These are phyloP conservation scores for Macropodus opercularis DNA, from an alignment of 2,797 vertebrate genomes.

Conservation along the genomic window DNA sequence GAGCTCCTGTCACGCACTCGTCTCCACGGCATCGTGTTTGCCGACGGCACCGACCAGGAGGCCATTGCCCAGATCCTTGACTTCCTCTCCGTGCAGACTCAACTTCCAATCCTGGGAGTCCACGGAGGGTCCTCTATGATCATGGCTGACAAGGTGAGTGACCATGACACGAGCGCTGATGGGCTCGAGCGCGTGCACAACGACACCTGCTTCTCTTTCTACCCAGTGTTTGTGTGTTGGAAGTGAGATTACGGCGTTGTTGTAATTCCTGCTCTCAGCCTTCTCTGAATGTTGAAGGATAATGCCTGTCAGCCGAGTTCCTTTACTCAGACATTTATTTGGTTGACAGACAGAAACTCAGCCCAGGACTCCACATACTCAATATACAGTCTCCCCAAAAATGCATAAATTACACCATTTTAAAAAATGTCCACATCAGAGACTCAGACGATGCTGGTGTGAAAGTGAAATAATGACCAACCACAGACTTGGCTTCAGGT, in stretches of 20 bases:
- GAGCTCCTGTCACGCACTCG: conserved; percentile 95
- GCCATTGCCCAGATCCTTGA: conserved; percentile 98
- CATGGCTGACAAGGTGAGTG: conserved; percentile 98
- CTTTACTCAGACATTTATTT: conserved; percentile 14
- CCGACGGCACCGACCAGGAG: conserved; percentile 97
- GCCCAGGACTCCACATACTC: conserved; percentile 13
- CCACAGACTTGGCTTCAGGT: not conserved
- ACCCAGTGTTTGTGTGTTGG: conserved; percentile 24
- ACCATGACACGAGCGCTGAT: not conserved
- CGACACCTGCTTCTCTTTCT: conserved; percentile 8
- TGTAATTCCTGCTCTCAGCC: conserved; percentile 23
- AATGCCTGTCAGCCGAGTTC: conserved; percentile 7
- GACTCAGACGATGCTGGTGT: not conserved
- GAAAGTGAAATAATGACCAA: conserved; percentile 3
- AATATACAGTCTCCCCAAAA: not conserved
- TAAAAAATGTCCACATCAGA: not conserved
- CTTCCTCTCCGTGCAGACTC: conserved; percentile 98
- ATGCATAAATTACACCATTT: not conserved
- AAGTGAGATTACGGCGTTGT: conserved; percentile 18
- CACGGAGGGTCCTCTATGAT: conserved; percentile 98
- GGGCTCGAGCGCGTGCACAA: not conserved
- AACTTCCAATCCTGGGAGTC: conserved; percentile 95
- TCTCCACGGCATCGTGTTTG: conserved; percentile 96
- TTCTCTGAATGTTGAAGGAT: conserved; percentile 15
- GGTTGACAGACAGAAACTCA: conserved; percentile 14